phyloP scores from a whole-genome alignment of 2,113 vertebrate species.

The Limnothrissa miodon region DNA sequence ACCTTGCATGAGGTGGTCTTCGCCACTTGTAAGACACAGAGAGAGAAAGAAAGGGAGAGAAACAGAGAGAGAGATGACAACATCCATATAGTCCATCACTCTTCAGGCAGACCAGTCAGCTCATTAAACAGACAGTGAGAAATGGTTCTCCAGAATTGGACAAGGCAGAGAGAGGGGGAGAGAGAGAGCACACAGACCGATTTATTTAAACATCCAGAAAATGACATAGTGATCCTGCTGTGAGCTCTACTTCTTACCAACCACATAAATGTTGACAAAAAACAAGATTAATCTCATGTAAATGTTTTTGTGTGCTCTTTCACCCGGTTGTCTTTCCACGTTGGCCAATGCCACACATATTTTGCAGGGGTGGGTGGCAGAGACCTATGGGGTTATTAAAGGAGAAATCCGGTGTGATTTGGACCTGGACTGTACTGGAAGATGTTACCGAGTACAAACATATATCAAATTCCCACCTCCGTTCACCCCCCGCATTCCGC shows the following conservation, averaged over 20 bases:
- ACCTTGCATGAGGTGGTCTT: neutral
- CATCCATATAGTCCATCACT: neutral
- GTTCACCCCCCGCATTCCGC: too few relatives aligned
- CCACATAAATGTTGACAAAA: neutral
- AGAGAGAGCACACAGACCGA: neutral
- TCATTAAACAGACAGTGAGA: conserved; percentile 48
- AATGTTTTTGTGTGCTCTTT: neutral
- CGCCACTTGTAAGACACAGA: neutral
- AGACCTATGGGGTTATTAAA: too few relatives aligned
- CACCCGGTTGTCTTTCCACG: neutral
- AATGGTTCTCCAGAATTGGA: conserved; percentile 29
- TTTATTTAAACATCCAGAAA: neutral
- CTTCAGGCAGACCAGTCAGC: conserved; percentile 30
- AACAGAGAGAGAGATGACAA: neutral
- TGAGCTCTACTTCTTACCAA: neutral
- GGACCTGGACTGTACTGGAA: too few relatives aligned
- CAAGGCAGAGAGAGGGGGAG: neutral
- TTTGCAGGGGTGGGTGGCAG: neutral
- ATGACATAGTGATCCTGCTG: neutral
- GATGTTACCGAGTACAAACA: too few relatives aligned
- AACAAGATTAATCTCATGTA: neutral
- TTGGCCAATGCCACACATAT: neutral
- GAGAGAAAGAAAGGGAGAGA: conserved; percentile 14
- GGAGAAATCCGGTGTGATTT: too few relatives aligned
- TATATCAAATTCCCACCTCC: too few relatives aligned